Base-by-base conservation (phyloP, 2,797 vertebrate species). In the Stomatorhinus walkeri region DNA sequence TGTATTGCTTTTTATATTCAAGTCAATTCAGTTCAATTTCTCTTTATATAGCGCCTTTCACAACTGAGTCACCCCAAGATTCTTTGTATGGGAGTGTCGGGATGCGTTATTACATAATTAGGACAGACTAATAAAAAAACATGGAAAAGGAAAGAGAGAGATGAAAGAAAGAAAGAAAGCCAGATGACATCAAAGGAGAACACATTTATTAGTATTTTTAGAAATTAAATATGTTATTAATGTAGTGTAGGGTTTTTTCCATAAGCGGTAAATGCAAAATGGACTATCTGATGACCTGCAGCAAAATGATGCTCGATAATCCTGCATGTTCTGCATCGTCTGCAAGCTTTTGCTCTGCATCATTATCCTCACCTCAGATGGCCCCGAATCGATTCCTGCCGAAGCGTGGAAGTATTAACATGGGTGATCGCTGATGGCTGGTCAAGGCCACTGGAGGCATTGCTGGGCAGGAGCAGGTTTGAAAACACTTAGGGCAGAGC, bases 391-490 rank as follows among this genome's bases (percentile, higher is more conserved):
- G 72, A 79, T 79, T 43, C 5, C 16, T 43, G 64, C 28, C 24
- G 12, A 68, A 68, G 64, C 64, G 64, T 32, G 64, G 64, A 68
- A 7, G 36, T 28, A 43, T 79, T 79, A 79, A 79, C 6, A 40
- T 6, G 72, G 72, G 72, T 79, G 72, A 79, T 16, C 14, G 16
- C 72, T n/a, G 36, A 43, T 79, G 36, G 14, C 36, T 19, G 16
- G 36, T n/a, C 16, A 16, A 43, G 72, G 36, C 36, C 72, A 43
- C 16, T n/a, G 36, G 36, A 68, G 91, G 87, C 88, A 72, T 90
- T 84, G 91, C 85, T 40, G 87, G 84, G 86, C 87, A 87, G 59
- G 48, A 76, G 54, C 88, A 91, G 90, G 56, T 89, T 46, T 86
- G 83, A 40, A 89, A n/a, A 85, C 36, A 91, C 59, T 88, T 43